Base-by-base conservation (phyloP, 2,888 invertebrate species). In the Coelogynopora nodosa region DNA sequence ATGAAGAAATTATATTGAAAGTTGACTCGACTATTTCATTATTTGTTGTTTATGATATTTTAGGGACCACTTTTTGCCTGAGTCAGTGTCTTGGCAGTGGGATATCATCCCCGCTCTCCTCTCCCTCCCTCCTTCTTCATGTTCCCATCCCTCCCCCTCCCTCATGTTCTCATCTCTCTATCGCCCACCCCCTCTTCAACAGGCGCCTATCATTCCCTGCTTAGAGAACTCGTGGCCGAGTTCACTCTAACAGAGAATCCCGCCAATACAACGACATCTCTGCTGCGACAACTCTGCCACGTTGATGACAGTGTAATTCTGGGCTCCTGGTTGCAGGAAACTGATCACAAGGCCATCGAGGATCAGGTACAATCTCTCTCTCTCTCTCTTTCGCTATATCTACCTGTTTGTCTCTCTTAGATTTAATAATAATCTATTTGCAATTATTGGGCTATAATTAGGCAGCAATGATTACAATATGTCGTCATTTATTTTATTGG, bases 241-340 rank as follows among this genome's bases (percentile, higher is more conserved):
- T 95, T 98, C 90, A 98, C 97, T 0, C 93, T 97, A 23, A 95
- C 97, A 0, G 98, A 98, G 91, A 97, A 97, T 91, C 95, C 95
- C 28, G 96, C 96, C 13, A 92, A 92, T 88, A 97, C 97, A 0
- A 95, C 96, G 0, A 96, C 95, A 27, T 96, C 96, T 0, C 93
- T 95, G 88, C 93, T 96, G 88, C 93, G 95, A 82, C 93, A 94
- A n/a, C 94, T 96, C 87, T 96, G 96, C 90, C 95, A 96, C 90
- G 94, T 95, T 2, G 95, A 96, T 90, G 96, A 96, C 92, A 96
- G 96, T 0, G 95, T 97, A 74, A 95, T 98, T 86, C 93, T 98
- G 49, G 97, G 97, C 13, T 96, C 96, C 84, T 97, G 97, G 96
- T 94, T 97, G 67, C 96, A 97, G 91, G 97, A 98, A 91, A 97